Base-by-base conservation (phyloP, 1,140 invertebrate genomes). In the Pectinophora gossypiella region DNA sequence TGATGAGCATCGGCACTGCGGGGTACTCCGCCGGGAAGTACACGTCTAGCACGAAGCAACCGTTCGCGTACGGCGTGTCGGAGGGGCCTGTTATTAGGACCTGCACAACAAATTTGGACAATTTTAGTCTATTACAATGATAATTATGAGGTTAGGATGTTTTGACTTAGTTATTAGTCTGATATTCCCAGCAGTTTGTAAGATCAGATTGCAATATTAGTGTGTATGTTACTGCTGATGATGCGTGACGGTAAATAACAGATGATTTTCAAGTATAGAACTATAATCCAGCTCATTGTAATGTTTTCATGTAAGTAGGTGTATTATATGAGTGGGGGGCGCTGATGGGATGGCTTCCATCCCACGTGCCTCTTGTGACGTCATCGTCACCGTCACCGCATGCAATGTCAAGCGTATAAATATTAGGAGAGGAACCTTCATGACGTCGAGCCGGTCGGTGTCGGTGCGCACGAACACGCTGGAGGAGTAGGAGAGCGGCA, bases 391-490 rank as follows among this genome's bases (percentile, higher is more conserved):
- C 2, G 19, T 38, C 16, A 16, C 19, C 10, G n/a, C 20, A 19
- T 6, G 13, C 42, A 10, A 19, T 44, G 19, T 44, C 42, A 10
- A 19, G 35, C 20, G 18, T n/a, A 12, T 44, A 22, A n/a, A n/a
- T n/a, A n/a, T n/a, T n/a, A n/a, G n/a, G n/a, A n/a, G n/a, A 45
- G 18, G 47, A 75, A 94, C 95, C 91, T 97, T 98, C 96, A 97
- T 99, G 52, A 98, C 92, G 84, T 98, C 97, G 42, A 98, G 89
- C 61, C 97, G 90, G 78, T 98, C 97, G 48, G 95, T 94, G 88
- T 98, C 97, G 88, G 96, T 98, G 59, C 97, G 91, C 46, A 99
- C 97, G 91, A 99, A 99, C 42, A 99, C 97, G 61, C 95, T 96
- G 73, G 96, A 98, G 76, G 95, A 97, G 67, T 95, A 97, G 16